Evolutionary conservation across 2,797 vertebrate species (phyloP).

Genomic region (Aulostomus chinensis): DNA sequence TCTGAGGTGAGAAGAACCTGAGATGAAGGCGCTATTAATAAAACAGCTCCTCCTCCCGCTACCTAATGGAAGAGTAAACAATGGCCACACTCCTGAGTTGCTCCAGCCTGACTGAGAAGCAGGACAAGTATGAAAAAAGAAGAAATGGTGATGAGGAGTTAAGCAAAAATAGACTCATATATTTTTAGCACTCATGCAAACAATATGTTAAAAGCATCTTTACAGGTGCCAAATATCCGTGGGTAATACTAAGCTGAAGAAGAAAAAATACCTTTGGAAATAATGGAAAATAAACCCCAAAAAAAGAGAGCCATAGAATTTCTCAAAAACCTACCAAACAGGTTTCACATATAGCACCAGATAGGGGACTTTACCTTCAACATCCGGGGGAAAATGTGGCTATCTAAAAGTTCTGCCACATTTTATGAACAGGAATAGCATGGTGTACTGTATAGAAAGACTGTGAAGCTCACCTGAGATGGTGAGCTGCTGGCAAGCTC

Average conservation of each 20-base stretch:
- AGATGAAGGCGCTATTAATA: conserved; percentile 56
- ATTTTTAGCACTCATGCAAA: no score
- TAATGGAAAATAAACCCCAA: conserved; percentile 1
- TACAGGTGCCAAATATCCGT: conserved; percentile 2
- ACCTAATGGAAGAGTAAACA: conserved; percentile 49
- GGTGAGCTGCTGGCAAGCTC: conserved; percentile 86
- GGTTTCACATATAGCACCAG: conserved; percentile 4
- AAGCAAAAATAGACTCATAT: no score
- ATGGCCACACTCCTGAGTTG: conserved; percentile 9
- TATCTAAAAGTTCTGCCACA: no score
- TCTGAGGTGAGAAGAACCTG: conserved; percentile 51
- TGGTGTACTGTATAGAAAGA: background rate
- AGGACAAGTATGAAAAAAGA: conserved; percentile 2
- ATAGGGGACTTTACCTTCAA: no score
- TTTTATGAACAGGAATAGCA: no score
- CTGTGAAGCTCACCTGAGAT: conserved; percentile 74
- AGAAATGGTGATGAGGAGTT: no score
- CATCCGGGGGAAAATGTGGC: no score
- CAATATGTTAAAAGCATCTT: background rate
- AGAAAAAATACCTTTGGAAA: conserved; percentile 8
- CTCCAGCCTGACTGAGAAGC: conserved; percentile 9
- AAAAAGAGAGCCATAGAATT: conserved; percentile 1
- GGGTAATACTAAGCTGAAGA: conserved; percentile 1
- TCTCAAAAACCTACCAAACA: background rate
- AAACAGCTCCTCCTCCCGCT: conserved; percentile 15